Conservation (phyloP, 2,797 vertebrate species). For the Bucorvus abyssinicus region DNA sequence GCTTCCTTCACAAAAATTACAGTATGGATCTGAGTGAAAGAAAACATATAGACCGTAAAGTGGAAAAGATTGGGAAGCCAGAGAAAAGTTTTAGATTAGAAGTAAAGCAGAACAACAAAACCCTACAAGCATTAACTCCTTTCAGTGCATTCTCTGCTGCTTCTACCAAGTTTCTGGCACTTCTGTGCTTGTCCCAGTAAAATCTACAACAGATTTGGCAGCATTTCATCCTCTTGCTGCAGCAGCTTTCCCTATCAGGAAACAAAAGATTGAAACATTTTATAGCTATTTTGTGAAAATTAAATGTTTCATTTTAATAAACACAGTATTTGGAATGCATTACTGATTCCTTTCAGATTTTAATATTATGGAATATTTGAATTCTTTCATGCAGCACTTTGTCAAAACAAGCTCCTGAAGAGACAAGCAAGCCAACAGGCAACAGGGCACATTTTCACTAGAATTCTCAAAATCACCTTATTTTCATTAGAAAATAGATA, state of each 20-base stretch:
- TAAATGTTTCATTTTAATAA: slow-evolving; percentile 21
- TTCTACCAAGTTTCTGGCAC: neutral
- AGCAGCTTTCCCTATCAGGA: neutral
- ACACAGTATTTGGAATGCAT: neutral
- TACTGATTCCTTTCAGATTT: neutral
- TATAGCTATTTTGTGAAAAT: neutral
- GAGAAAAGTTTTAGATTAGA: neutral
- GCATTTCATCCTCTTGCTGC: neutral
- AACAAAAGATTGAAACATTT: neutral
- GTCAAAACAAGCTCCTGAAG: neutral
- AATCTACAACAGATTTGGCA: neutral
- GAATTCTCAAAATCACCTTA: neutral
- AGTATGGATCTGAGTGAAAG: neutral
- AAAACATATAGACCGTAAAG: neutral
- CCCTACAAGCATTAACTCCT: neutral
- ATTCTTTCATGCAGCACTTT: neutral
- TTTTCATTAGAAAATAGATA: neutral
- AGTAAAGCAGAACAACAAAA: neutral
- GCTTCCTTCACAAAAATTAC: neutral
- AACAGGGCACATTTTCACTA: neutral
- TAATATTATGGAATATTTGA: neutral
- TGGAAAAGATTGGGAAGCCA: neutral
- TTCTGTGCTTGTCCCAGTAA: neutral
- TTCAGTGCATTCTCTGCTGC: neutral
- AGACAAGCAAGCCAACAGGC: neutral